Evolutionary conservation across 2,113 vertebrate species (phyloP), one percentile per base, ranked within the genome.

Genomic region (Ameiurus melas): DNA sequence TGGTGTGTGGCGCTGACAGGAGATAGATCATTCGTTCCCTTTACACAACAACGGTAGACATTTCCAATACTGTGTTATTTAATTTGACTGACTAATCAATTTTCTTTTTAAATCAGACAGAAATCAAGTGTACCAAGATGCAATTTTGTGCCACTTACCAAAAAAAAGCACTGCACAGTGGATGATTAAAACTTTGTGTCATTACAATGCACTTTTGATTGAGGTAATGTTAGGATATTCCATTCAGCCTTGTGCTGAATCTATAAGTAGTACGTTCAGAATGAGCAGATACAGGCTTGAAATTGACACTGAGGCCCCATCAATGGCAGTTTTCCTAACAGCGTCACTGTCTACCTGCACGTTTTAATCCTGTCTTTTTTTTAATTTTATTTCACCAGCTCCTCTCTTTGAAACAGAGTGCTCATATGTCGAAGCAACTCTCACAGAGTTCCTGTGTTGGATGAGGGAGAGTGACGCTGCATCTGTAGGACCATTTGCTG

Each of bases 361-460:
- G n/a, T 60, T 84, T 62, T 82, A 68, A 39, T 79, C 77, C 55
- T 68, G 9, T 30, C 7, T 43, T 43, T 78, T 64, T 47, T 5
- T 27, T 62, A n/a, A 47, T 51, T 86, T 20, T 55, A 84, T 85
- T 58, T 27, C 66, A 20, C 51, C 66, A 97, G 98, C 90, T 89
- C 98, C 98, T 86, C 95, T 97, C 86, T 99, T 98, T 96, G 98
- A 99, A 95, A 99, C 97, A 0, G 91, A 94, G 30, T 99, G 98
- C 86, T 95, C 91, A 87, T 99, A 97, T 0, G 89, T 96, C 80
- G 93, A 97, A 68, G 97, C 97, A 87, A 96, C 92, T 0, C 93
- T 99, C 70, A 86, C 92, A 81, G 95, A 99, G 78, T 99, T 99
- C 93, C 93, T 97, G 85, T 88, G 92, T 86, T 99, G 98, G 98